These are phyloP conservation scores for Atherinosoma microstoma DNA, from an alignment of 2,797 vertebrate species.

Conservation along the genomic window DNA sequence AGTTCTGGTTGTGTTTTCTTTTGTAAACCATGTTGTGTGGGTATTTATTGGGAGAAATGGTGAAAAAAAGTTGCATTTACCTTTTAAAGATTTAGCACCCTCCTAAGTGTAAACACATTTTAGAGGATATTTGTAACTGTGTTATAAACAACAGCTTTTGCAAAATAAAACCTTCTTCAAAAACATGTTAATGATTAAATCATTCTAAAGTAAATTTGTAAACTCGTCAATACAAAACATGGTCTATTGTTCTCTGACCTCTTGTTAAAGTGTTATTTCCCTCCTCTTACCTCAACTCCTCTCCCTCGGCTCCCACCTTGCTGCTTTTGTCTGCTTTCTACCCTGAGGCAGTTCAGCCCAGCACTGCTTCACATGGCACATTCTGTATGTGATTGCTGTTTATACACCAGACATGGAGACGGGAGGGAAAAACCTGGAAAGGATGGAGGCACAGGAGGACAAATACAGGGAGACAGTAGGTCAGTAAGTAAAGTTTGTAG, in stretches of 20 bases:
- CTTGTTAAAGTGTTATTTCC: background rate
- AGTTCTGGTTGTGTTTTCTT: too few relatives aligned
- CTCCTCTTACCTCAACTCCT: slow-evolving; percentile 1
- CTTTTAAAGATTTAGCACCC: too few relatives aligned
- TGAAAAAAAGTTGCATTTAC: too few relatives aligned
- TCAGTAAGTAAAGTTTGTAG: slow-evolving; percentile 7
- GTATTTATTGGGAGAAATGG: too few relatives aligned
- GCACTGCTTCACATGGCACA: slow-evolving; percentile 8
- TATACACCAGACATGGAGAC: background rate
- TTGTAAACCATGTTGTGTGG: too few relatives aligned
- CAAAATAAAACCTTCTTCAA: too few relatives aligned
- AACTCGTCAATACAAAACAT: background rate
- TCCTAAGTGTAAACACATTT: too few relatives aligned
- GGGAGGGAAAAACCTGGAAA: background rate
- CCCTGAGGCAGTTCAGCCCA: slow-evolving; percentile 24
- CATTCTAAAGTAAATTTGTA: background rate
- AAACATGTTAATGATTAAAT: too few relatives aligned
- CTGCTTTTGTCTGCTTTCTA: slow-evolving; percentile 14
- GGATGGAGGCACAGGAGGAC: background rate
- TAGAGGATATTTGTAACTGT: too few relatives aligned
- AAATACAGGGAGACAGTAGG: background rate
- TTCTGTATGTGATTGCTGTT: slow-evolving; percentile 3
- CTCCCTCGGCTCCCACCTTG: slow-evolving; percentile 1
- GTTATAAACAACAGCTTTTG: too few relatives aligned
- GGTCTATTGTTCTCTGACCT: background rate